A percentile compares a stretch with the other conserved stretches of the same genome.
Conservation (phyloP, 2,113 vertebrate species). For the Gallinago paraguaiae region DNA sequence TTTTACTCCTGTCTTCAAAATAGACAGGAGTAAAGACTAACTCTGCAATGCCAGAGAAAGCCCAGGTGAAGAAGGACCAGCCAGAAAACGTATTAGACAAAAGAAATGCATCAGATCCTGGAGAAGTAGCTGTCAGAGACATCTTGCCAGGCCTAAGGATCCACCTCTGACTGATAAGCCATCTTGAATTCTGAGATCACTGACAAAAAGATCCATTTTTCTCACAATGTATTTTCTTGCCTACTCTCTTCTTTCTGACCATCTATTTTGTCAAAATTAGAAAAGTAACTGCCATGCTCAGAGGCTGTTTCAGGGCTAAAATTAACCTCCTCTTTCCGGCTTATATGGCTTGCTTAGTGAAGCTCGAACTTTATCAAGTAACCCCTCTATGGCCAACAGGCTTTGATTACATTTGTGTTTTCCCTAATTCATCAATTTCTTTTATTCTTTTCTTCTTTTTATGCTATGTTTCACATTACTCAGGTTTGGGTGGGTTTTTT, state of each 20-base stretch:
- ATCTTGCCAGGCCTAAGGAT: background rate
- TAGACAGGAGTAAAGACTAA: background rate
- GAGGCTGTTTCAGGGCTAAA: background rate
- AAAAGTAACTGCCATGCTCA: background rate
- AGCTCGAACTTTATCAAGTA: background rate
- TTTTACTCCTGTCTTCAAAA: background rate
- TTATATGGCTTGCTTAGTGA: background rate
- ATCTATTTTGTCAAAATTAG: background rate
- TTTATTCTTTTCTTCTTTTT: background rate
- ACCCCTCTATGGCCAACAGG: too few species aligned
- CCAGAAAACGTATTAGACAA: background rate
- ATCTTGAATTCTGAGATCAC: background rate
- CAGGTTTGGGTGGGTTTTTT: fast-evolving
- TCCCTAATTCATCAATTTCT: background rate
- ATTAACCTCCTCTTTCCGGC: background rate
- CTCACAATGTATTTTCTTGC: background rate
- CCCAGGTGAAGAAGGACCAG: background rate
- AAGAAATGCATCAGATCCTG: background rate
- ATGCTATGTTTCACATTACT: background rate
- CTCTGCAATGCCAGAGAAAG: background rate
- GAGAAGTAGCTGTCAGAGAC: background rate
- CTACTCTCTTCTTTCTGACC: background rate
- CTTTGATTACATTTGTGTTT: background rate
- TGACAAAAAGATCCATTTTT: background rate
- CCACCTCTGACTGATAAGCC: background rate